A percentile compares a stretch with the other conserved stretches of the same genome.
phyloP scores from a whole-genome alignment of 92 coral and sea anemone species.

The Desmophyllum pertusum region DNA sequence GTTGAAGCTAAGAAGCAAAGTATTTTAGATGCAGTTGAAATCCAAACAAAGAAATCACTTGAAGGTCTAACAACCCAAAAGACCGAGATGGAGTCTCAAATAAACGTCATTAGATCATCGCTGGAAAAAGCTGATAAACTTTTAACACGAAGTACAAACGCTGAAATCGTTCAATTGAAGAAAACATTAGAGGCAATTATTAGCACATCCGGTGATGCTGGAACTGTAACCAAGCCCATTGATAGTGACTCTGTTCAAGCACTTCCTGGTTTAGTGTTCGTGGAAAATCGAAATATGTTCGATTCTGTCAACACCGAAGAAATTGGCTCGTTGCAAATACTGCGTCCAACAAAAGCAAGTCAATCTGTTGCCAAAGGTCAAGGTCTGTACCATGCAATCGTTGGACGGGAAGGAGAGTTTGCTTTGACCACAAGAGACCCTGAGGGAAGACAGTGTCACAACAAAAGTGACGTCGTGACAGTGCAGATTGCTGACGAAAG shows the following conservation, averaged over 20 bases:
- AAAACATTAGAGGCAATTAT: neutral
- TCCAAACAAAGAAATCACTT: neutral
- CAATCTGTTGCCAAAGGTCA: slow-evolving; percentile 1
- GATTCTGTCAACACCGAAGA: neutral
- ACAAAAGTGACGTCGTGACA: neutral
- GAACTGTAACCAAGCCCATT: neutral
- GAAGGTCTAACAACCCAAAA: neutral
- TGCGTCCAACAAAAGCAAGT: neutral
- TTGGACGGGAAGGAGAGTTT: neutral
- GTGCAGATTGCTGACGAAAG: neutral
- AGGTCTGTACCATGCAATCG: neutral
- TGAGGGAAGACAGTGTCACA: neutral
- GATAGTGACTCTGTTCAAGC: neutral
- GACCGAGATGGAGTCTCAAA: neutral
- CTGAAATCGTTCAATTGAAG: neutral
- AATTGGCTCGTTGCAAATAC: neutral
- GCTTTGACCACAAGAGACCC: neutral
- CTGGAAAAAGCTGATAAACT: slow-evolving; percentile 1
- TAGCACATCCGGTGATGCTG: neutral
- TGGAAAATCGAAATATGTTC: neutral
- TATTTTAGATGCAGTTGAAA: neutral
- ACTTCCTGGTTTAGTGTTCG: neutral
- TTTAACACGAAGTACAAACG: neutral
- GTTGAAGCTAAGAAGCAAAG: neutral
- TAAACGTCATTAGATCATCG: neutral